phyloP scores from a whole-genome alignment of 2,113 vertebrate genomes.

The Machaerirhynchus nigripectus region DNA sequence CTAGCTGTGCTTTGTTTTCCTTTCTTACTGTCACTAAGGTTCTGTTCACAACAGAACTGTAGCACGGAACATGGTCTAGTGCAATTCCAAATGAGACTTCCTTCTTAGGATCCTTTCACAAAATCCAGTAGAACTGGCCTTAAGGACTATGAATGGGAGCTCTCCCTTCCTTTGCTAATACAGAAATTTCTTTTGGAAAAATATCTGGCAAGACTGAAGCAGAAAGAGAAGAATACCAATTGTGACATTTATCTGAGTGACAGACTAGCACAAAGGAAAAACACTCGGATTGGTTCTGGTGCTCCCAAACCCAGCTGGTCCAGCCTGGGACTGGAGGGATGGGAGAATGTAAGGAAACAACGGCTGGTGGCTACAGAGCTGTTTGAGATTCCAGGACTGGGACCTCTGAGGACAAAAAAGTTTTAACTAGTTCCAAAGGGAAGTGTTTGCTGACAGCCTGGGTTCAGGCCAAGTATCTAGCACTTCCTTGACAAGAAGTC shows the following conservation, averaged over 20 bases:
- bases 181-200: not conserved
- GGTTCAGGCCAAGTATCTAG: not conserved
- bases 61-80: not conserved
- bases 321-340: not conserved
- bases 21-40: not conserved
- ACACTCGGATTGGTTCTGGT: fast-evolving
- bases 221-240: not conserved
- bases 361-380: not conserved
- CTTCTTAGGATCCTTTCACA: not conserved
- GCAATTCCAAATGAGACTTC: not conserved
- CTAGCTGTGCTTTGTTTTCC: not conserved
- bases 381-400: not conserved
- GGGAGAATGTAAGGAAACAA: not conserved
- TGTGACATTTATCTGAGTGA: not conserved
- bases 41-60: not conserved
- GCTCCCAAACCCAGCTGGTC: not conserved
- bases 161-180: not conserved
- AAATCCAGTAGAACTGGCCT: not conserved
- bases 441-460: not conserved
- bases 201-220: not conserved
- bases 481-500: not conserved
- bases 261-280: not conserved
- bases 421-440: not conserved
- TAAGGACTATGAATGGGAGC: not conserved
- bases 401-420: not conserved